phyloP scores from a whole-genome alignment of 2,888 invertebrate species.

The Orchestes rusci region DNA sequence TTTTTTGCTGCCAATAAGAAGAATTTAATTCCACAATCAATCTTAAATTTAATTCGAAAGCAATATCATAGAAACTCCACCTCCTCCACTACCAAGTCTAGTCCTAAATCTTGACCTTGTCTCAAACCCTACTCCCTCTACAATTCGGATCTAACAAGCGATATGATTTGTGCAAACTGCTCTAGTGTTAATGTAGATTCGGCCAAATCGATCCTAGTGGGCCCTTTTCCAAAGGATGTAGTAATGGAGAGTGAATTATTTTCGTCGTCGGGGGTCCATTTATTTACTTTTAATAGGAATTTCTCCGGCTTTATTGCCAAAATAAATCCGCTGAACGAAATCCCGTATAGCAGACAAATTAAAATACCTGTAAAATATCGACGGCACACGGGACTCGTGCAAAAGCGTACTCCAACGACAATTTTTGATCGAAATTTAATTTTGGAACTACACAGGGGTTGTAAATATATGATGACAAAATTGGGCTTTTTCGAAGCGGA shows the following conservation, averaged over 20 bases:
- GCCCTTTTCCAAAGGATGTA: too few relatives aligned
- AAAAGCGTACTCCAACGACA: constrained; percentile 8
- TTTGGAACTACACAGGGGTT: too few relatives aligned
- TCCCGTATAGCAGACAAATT: constrained; percentile 21
- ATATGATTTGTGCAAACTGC: constrained; percentile 16
- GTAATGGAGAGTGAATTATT: constrained; percentile 42
- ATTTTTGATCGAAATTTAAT: constrained; percentile 14
- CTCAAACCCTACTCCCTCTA: too few relatives aligned
- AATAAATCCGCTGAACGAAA: constrained; percentile 36
- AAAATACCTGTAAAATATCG: constrained; percentile 24
- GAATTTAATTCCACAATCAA: too few relatives aligned
- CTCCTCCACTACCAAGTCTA: too few relatives aligned
- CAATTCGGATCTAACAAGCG: constrained; percentile 9
- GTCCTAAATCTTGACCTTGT: too few relatives aligned
- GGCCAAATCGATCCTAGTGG: too few relatives aligned
- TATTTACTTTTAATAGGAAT: constrained; percentile 44
- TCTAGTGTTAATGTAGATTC: constrained; percentile 25
- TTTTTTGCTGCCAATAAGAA: too few relatives aligned
- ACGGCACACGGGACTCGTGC: constrained; percentile 17
- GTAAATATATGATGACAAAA: too few relatives aligned
- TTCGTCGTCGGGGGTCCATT: constrained; percentile 42
- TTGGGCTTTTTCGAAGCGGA: too few relatives aligned
- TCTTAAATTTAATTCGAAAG: too few relatives aligned
- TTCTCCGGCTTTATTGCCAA: constrained; percentile 39
- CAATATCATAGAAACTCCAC: too few relatives aligned